Conservation (phyloP, 2,113 vertebrate species). For the Isurus oxyrinchus region DNA sequence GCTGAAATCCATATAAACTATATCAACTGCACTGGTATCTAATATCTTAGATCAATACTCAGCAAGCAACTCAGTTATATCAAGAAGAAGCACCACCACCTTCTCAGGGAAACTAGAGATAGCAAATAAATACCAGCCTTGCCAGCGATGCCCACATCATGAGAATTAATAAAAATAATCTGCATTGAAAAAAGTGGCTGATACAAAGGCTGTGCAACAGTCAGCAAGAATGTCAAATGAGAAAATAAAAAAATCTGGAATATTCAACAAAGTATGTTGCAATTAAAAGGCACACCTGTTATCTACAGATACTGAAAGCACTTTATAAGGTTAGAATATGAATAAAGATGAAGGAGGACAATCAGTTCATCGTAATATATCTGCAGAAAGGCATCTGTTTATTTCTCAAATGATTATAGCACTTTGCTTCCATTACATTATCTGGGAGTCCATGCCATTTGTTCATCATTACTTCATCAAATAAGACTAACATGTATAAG, state of each 20-base stretch:
- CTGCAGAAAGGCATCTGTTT: background rate
- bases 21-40: background rate
- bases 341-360: background rate
- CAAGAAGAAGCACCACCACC: background rate
- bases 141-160: background rate
- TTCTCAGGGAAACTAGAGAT: background rate
- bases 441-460: background rate
- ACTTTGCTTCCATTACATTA: background rate
- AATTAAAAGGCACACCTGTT: background rate
- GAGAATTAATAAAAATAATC: background rate
- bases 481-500: background rate
- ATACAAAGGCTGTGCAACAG: background rate
- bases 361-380: background rate
- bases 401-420: background rate
- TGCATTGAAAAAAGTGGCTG: background rate
- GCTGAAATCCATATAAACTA: no score
- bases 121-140: background rate
- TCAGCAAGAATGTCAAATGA: background rate
- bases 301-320: background rate
- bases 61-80: no score
- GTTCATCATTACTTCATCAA: background rate
- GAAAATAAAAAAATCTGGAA: background rate
- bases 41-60: background rate
- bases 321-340: background rate
- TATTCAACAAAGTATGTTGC: background rate